Evolutionary conservation across 2,888 invertebrate genomes (phyloP), one percentile per base, ranked within the genome.

Genomic region (Cordilura impudica): DNA sequence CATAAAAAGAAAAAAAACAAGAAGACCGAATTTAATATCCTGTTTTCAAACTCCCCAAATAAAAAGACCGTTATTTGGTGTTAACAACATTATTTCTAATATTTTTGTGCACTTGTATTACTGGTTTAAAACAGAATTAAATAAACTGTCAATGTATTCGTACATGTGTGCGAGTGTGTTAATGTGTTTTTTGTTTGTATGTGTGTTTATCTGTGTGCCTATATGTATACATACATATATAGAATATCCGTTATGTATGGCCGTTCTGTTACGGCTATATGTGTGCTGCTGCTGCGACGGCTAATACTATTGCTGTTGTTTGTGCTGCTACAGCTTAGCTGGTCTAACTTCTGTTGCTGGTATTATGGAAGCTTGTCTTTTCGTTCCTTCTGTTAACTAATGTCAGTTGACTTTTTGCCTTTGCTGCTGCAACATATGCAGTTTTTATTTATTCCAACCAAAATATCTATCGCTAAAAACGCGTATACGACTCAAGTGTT

Each of bases 361-460:
- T 56, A 45, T 54, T 75, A 71, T 31, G 29, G 21, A 71, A 67
- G 75, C 79, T 67, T 75, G 71, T 71, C 75, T 75, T 75, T 51
- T 56, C 71, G 63, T 75, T 75, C 67, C 71, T 72, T 63, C 71
- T 75, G 75, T 79, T 75, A 75, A 79, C 75, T 75, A 67, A 67
- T 72, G 71, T 79, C 75, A 79, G 79, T 79, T 79, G 75, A 79
- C 79, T 75, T 79, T 75, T 75, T 79, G 75, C 67, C 79, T 79
- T 79, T 49, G 75, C 61, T 75, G 71, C 71, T 72, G 71, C 67
- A 75, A 79, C 79, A 79, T 79, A 75, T 79, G 75, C 75, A 79
- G 71, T 79, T 75, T 31, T 63, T 67, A 43, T 49, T 49, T 12
- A 54, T 43, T 56, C 67, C 35, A n/a, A 3, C 29, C 35, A 65